A percentile compares a stretch with the other conserved stretches of the same genome.
phyloP scores from a whole-genome alignment of 64 coral and sea anemone genomes.

The Orbicella faveolata region DNA sequence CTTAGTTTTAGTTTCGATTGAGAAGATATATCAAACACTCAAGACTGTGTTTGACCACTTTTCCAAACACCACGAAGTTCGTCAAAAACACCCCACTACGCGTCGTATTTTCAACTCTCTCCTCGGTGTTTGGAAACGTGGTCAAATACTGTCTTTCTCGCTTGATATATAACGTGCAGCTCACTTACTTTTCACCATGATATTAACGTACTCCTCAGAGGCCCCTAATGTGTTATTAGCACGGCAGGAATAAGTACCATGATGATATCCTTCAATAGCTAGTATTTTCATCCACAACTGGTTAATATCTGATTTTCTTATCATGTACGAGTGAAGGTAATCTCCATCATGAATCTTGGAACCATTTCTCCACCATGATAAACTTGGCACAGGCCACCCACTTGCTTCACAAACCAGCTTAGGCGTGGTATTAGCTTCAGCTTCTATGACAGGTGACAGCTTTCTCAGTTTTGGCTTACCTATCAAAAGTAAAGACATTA shows the following conservation, averaged over 20 bases:
- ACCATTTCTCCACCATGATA: conserved; percentile 24
- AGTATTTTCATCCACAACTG: not conserved
- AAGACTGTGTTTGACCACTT: too few species aligned
- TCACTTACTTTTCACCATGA: conserved; percentile 15
- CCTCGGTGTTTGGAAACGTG: too few species aligned
- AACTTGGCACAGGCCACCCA: conserved; percentile 8
- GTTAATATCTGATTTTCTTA: not conserved
- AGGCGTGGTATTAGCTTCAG: not conserved
- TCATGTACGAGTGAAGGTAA: not conserved
- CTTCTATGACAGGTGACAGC: not conserved
- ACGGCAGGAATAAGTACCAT: not conserved
- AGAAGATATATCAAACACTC: too few species aligned
- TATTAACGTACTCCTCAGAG: not conserved
- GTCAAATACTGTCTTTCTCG: too few species aligned
- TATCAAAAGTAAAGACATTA: not conserved
- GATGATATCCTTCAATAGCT: not conserved
- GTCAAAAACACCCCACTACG: too few species aligned
- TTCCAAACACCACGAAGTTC: too few species aligned
- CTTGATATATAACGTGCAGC: not conserved
- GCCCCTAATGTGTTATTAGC: conserved; percentile 18
- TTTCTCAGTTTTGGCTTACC: not conserved
- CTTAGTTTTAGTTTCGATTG: too few species aligned
- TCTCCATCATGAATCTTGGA: not conserved
- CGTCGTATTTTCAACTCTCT: too few species aligned
- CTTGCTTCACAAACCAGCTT: not conserved